phyloP scores from a whole-genome alignment of 2,797 vertebrate species.

The Epinephelus coioides region DNA sequence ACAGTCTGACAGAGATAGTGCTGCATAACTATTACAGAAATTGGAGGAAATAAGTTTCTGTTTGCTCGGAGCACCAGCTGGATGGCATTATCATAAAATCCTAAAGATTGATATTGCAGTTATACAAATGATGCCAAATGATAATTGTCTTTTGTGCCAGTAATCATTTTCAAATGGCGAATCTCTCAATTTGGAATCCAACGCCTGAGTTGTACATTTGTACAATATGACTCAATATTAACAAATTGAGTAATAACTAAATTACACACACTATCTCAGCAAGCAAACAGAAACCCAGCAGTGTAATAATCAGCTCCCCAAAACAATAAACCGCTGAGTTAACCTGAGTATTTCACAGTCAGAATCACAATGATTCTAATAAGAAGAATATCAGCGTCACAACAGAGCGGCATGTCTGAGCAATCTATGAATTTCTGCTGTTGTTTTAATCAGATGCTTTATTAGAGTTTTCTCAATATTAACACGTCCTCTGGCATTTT shows the following conservation, averaged over 20 bases:
- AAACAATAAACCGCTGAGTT: slow-evolving; percentile 10
- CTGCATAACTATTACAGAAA: neutral
- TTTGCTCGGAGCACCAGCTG: neutral
- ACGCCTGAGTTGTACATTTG: neutral
- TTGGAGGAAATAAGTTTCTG: neutral
- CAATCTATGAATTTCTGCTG: neutral
- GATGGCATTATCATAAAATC: neutral
- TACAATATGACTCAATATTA: slow-evolving; percentile 22
- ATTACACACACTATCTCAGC: slow-evolving; percentile 15
- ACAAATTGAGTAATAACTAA: slow-evolving; percentile 10
- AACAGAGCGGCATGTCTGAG: neutral
- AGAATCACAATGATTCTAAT: slow-evolving; percentile 14
- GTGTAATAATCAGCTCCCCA: slow-evolving; percentile 12
- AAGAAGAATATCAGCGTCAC: neutral
- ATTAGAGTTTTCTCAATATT: neutral
- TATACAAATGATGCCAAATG: neutral
- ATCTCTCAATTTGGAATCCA: slow-evolving; percentile 10
- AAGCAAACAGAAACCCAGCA: slow-evolving; percentile 25
- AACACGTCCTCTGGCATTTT: neutral
- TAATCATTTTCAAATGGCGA: neutral
- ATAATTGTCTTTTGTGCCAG: neutral
- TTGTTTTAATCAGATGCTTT: slow-evolving; percentile 31
- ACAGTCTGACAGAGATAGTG: slow-evolving; percentile 2
- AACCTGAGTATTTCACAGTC: slow-evolving; percentile 10
- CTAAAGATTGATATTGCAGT: slow-evolving; percentile 13